Percentiles rank a stretch among this genome's conserved stretches.
Conservation (phyloP, 2,797 vertebrate species). For the Fratercula arctica region DNA sequence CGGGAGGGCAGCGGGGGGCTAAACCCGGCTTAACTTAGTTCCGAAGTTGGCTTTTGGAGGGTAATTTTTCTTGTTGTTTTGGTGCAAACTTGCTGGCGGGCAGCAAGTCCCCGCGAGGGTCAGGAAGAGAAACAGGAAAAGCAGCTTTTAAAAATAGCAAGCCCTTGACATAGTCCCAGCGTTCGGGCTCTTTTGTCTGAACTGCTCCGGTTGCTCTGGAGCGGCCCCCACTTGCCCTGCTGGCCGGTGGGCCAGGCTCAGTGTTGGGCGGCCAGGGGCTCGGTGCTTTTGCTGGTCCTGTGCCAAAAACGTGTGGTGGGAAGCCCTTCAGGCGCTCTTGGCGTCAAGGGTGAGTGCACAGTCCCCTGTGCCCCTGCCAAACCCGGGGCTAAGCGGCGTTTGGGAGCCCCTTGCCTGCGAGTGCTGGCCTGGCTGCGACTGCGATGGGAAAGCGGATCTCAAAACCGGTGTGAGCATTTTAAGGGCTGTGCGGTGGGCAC, state of each 20-base stretch:
- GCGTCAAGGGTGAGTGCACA: neutral
- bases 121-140: slow-evolving; percentile 35
- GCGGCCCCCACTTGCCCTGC: neutral
- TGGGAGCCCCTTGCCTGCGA: neutral
- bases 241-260: neutral
- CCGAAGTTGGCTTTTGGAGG: fast-evolving
- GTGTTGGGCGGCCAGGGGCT: fast-evolving
- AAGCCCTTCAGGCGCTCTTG: neutral
- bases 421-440: neutral
- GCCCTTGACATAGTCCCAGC: neutral
- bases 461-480: fast-evolving
- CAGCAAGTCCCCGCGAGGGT: neutral
- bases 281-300: neutral
- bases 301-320: neutral
- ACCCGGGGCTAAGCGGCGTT: fast-evolving
- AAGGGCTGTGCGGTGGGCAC: neutral
- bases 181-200: neutral
- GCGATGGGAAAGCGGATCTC: fast-evolving
- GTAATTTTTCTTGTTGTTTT: neutral
- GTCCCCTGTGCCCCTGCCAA: too few species aligned
- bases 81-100: neutral
- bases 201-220: neutral
- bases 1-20: neutral
- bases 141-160: slow-evolving; percentile 19
- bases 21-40: fast-evolving